Evolutionary conservation across 2,888 invertebrate species (phyloP).

Genomic region (Litoditis marina): DNA sequence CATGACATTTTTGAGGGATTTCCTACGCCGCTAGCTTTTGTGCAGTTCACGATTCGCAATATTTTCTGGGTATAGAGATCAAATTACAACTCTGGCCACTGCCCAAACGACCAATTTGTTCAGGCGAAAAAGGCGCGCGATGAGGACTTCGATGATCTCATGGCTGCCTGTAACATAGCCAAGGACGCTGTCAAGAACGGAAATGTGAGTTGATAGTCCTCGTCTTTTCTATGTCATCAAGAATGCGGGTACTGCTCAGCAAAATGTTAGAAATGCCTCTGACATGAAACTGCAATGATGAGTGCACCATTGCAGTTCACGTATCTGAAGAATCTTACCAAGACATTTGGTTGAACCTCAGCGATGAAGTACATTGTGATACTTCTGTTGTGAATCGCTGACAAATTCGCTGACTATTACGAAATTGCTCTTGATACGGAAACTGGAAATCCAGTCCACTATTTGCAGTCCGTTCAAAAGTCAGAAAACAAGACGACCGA

Average conservation of each 20-base stretch:
- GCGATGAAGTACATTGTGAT: too few species aligned
- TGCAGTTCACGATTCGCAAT: too few species aligned
- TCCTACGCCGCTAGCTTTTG: too few species aligned
- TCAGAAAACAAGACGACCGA: background rate
- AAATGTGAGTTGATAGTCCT: constrained; percentile 24
- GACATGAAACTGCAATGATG: too few species aligned
- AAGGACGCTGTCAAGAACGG: constrained; percentile 35
- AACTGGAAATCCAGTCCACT: background rate
- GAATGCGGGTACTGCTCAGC: background rate
- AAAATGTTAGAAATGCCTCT: background rate
- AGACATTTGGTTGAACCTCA: too few species aligned
- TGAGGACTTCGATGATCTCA: constrained; percentile 39
- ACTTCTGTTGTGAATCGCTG: too few species aligned
- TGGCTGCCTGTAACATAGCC: constrained; percentile 42
- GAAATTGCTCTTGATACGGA: background rate
- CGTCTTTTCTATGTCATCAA: background rate
- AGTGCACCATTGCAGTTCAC: too few species aligned
- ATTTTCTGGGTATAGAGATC: background rate
- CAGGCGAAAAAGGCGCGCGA: constrained; percentile 38
- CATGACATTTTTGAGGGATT: too few species aligned
- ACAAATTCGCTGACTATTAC: too few species aligned
- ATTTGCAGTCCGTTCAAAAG: background rate
- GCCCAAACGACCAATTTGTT: constrained; percentile 2
- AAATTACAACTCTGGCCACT: background rate
- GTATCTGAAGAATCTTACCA: too few species aligned